A percentile compares a stretch with the other conserved stretches of the same genome.
Evolutionary conservation across 2,888 invertebrate species (phyloP).

Genomic region (Glyphotaelius pellucidus): DNA sequence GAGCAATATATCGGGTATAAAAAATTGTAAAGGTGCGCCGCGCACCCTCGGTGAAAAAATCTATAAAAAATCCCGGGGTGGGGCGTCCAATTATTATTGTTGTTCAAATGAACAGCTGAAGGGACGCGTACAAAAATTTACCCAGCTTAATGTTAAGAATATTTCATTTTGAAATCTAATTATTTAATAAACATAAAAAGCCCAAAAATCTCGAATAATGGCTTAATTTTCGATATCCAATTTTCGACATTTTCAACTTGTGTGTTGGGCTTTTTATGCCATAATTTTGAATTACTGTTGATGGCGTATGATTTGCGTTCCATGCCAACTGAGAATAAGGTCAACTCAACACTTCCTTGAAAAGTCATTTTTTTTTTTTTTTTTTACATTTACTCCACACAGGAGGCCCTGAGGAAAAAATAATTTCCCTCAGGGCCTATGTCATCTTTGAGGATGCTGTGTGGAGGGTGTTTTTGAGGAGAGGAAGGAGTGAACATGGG

Average conservation of each 20-base stretch:
- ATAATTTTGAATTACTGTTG: too few relatives aligned
- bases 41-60: conserved; percentile 40
- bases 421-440: too few relatives aligned
- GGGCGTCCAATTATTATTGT: conserved; percentile 3
- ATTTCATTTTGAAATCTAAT: neutral
- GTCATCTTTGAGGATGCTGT: too few relatives aligned
- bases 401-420: too few relatives aligned
- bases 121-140: neutral
- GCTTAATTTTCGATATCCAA: neutral
- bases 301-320: too few relatives aligned
- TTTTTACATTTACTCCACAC: too few relatives aligned
- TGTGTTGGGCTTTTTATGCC: neutral
- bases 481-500: too few relatives aligned
- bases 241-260: neutral
- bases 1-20: conserved; percentile 4
- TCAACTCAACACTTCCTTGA: too few relatives aligned
- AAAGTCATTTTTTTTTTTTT: too few relatives aligned
- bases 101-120: conserved; percentile 31
- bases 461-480: too few relatives aligned
- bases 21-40: conserved; percentile 41
- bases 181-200: neutral
- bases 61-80: conserved; percentile 27
- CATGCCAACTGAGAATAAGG: too few relatives aligned
- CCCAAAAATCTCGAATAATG: neutral
- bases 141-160: neutral